Evolutionary conservation across 2,113 vertebrate genomes (phyloP), one percentile per base, ranked within the genome.

Genomic region (Rhea pennata): DNA sequence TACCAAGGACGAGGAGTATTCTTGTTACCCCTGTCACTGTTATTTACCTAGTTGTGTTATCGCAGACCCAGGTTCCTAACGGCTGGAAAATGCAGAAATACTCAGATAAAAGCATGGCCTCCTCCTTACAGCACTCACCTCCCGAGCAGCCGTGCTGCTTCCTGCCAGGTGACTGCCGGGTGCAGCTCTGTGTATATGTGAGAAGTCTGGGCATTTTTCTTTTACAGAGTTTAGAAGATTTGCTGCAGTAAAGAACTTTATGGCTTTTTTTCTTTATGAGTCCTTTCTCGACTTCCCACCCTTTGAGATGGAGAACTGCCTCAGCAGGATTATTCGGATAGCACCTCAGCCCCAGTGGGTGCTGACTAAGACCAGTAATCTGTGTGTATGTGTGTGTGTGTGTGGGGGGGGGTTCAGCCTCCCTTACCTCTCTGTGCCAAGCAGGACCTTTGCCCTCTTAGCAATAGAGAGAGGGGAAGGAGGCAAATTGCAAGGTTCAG

Each of bases 201-300:
- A 88, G 70, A 88, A 88, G 42, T 17, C 29, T 54, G 42, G 65
- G n/a, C 16, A 15, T 36, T 29, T 39, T 66, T 31, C 44, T 39
- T 61, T 29, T 12, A 1, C 16, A 69, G 26, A 69, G 48, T 19
- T 56, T n/a, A 22, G 66, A 93, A 85, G 23, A 59, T 91, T 81
- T 92, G 31, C 46, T 90, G 91, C 82, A 80, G 26, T 54, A 83
- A 83, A 93, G 74, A 89, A 26, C 48, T 81, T 96, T 80, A 92
- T 71, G 59, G 71, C 36, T 75, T 58, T 58, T 58, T 36, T 31
- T 31, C 26, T 58, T 58, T 91, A 71, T 2, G 7, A 89, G 74
- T 59, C 23, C 40, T 42, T 73, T 27, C 71, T 53, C 16, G 40
- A 24, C 50, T 15, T 74, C 19, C 20, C 15, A 13, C 8, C 50